These are phyloP conservation scores for Edolisoma coerulescens DNA, from an alignment of 2,113 vertebrate genomes.

Conservation along the genomic window DNA sequence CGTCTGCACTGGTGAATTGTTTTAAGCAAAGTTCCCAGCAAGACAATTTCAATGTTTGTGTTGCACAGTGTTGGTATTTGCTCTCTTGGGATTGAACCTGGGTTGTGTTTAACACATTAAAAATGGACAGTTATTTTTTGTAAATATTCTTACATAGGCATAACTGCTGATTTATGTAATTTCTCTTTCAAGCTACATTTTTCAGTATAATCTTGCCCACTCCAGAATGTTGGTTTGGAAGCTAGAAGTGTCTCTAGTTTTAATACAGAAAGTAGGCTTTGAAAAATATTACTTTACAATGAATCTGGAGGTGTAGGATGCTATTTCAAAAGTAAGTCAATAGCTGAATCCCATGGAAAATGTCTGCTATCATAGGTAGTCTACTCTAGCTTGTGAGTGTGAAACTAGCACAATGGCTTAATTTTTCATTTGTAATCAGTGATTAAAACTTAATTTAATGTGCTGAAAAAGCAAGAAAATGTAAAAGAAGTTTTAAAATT, in stretches of 20 bases:
- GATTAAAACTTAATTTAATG: background rate
- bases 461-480: background rate
- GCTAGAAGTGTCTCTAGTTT: background rate
- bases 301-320: background rate
- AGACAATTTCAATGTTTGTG: background rate
- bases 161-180: background rate
- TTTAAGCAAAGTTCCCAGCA: background rate
- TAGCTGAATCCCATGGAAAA: background rate
- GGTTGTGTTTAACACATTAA: background rate
- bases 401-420: background rate
- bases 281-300: background rate
- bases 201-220: background rate
- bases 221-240: background rate
- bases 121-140: background rate
- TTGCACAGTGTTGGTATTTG: background rate
- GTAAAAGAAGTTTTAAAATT: background rate
- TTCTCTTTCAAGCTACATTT: background rate
- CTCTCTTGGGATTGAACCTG: background rate
- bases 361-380: background rate
- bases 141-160: background rate
- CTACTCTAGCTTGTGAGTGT: background rate
- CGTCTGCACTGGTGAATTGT: background rate
- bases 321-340: background rate
- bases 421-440: background rate
- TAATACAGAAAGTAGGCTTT: background rate